Evolutionary conservation across 2,888 invertebrate genomes (phyloP), one percentile per base, ranked within the genome.

Genomic region (Cheilosia vernalis): DNA sequence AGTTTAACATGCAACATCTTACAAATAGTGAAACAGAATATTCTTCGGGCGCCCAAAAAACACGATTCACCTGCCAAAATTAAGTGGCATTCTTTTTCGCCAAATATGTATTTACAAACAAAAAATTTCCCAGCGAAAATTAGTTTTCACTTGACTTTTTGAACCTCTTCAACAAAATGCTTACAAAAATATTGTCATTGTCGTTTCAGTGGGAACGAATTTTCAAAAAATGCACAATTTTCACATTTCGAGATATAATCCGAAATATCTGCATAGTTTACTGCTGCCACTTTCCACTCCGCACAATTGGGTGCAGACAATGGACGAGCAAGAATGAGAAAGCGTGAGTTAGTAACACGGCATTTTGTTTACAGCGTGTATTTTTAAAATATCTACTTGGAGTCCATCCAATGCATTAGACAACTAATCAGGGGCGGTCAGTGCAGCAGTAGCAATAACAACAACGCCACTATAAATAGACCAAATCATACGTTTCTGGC

Each of bases 371-470:
- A 76, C 58, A 89, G 89, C 89, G 87, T 88, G 89, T 91, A 91
- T 91, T 91, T 91, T 89, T 90, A 90, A 90, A 90, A 88, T 89
- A 88, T 89, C 90, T 89, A 90, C 90, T 91, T 91, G 91, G 91
- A 91, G 89, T 88, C 87, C 88, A 89, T 91, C 91, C 91, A 91
- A 91, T 91, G 90, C 90, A 90, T 90, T 90, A 90, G 90, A 89
- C 89, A 87, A 80, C 80, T 81, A 76, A 85, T 85, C 85, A 85
- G 80, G 80, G 85, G 60, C 76, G 55, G 76, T 70, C 76, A 85
- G 76, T 27, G 55, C 44, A 72, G 30, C 24, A 51, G 24, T 30
- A 47, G 15, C 63, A 78, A 78, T 49, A 70, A 76, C 72, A 83
- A 67, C 67, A 80, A 70, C 79, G 60, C 27, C 30, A 33, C 56